phyloP scores from a whole-genome alignment of 2,797 vertebrate species.

The Phrynocephalus vlangalii region DNA sequence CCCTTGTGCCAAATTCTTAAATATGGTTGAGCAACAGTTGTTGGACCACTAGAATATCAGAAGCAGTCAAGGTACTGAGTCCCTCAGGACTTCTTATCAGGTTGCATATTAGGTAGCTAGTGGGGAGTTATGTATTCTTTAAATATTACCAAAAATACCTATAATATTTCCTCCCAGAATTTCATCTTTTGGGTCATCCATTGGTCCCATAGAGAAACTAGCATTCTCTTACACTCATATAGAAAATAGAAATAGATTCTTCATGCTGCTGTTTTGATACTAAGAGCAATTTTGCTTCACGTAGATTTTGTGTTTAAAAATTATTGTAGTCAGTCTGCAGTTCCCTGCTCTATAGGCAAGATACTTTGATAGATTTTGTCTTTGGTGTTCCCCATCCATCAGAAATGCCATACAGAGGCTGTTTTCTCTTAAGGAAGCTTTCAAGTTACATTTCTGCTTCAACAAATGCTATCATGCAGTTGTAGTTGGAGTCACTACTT shows the following conservation, averaged over 20 bases:
- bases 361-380: neutral
- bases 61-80: no score
- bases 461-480: neutral
- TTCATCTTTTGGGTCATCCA: neutral
- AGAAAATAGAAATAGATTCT: neutral
- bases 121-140: no score
- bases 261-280: neutral
- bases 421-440: neutral
- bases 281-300: neutral
- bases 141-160: no score
- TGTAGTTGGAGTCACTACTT: neutral
- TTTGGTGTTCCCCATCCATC: neutral
- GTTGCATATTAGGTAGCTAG: no score
- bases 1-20: no score
- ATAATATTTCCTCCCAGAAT: neutral
- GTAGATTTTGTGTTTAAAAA: neutral
- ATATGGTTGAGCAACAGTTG: no score
- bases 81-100: no score
- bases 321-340: neutral
- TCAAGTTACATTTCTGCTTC: neutral
- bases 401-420: neutral
- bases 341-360: neutral
- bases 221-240: neutral
- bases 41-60: no score
- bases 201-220: no score